Evolutionary conservation across 2,888 invertebrate genomes (phyloP).

Genomic region (Latrodectus hesperus): DNA sequence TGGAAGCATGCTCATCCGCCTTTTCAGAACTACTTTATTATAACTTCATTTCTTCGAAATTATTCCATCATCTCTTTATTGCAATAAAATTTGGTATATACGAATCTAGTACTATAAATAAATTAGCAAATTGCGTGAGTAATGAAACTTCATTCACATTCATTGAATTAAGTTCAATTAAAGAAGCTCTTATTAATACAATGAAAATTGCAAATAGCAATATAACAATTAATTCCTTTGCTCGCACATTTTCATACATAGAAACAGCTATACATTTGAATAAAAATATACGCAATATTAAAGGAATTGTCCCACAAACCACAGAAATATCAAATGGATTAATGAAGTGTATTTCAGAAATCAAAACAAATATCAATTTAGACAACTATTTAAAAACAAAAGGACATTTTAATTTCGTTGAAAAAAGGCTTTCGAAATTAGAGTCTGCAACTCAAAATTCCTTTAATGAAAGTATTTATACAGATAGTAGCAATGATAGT

Average conservation of each 20-base stretch:
- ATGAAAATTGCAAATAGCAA: constrained; percentile 27
- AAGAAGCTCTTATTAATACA: constrained; percentile 15
- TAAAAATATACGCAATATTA: background rate
- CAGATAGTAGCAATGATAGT: background rate
- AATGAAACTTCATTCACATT: background rate
- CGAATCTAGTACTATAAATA: background rate
- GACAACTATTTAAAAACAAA: background rate
- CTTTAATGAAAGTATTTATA: background rate
- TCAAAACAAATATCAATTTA: constrained; percentile 7
- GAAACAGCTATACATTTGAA: background rate
- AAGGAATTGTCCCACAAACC: constrained; percentile 6
- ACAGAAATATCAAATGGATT: constrained; percentile 12
- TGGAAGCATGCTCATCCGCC: constrained; percentile 15
- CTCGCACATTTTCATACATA: constrained; percentile 24
- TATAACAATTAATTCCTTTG: constrained; percentile 13
- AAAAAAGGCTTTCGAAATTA: background rate
- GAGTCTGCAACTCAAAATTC: background rate
- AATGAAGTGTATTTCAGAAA: constrained; percentile 25
- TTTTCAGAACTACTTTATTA: constrained; percentile 39
- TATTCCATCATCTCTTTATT: constrained; percentile 35
- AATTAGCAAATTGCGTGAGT: constrained; percentile 21
- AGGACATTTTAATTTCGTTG: background rate
- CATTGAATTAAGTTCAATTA: background rate
- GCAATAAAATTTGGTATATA: constrained; percentile 12
- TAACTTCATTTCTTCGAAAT: constrained; percentile 49